Conservation (phyloP, 2,888 invertebrate species). For the Leuctra nigra region DNA sequence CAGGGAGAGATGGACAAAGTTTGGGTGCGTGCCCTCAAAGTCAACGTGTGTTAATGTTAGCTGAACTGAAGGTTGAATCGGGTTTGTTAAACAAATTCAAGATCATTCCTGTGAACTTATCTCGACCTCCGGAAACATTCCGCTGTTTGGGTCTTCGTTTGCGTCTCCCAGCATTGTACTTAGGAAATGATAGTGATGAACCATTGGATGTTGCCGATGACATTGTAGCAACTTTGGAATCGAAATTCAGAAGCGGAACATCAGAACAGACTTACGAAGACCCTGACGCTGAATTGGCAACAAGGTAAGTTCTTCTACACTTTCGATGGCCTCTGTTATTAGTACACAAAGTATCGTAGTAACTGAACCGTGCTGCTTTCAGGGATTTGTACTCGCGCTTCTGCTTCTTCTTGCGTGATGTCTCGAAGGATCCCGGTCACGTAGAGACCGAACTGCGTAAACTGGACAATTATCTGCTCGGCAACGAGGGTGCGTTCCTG, state of each 20-base stretch:
- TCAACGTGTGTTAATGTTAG: conserved; percentile 30
- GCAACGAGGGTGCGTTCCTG: conserved; percentile 24
- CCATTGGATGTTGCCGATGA: conserved; percentile 30
- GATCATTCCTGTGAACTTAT: conserved; percentile 29
- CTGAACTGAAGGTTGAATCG: conserved; percentile 27
- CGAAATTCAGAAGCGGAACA: conserved; percentile 28
- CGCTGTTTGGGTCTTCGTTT: conserved; percentile 28
- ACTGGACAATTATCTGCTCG: conserved; percentile 23
- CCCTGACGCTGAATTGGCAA: conserved; percentile 28
- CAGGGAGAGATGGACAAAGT: conserved; percentile 29
- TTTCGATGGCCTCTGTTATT: too few relatives aligned
- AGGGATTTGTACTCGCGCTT: conserved; percentile 32
- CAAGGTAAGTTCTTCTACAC: too few relatives aligned
- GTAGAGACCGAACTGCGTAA: conserved; percentile 29
- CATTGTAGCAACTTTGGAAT: conserved; percentile 28
- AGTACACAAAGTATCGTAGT: too few relatives aligned
- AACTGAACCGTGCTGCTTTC: conserved; percentile 15
- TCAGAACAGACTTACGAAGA: conserved; percentile 24
- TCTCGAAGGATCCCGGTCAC: conserved; percentile 29
- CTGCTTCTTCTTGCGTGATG: conserved; percentile 30
- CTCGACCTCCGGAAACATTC: conserved; percentile 29
- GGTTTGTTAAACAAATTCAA: conserved; percentile 24
- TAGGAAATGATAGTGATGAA: conserved; percentile 24
- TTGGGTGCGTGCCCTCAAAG: conserved; percentile 31
- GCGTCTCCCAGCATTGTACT: conserved; percentile 28